phyloP scores from a whole-genome alignment of 2,797 vertebrate species.

The Heteromormyrus szaboi region DNA sequence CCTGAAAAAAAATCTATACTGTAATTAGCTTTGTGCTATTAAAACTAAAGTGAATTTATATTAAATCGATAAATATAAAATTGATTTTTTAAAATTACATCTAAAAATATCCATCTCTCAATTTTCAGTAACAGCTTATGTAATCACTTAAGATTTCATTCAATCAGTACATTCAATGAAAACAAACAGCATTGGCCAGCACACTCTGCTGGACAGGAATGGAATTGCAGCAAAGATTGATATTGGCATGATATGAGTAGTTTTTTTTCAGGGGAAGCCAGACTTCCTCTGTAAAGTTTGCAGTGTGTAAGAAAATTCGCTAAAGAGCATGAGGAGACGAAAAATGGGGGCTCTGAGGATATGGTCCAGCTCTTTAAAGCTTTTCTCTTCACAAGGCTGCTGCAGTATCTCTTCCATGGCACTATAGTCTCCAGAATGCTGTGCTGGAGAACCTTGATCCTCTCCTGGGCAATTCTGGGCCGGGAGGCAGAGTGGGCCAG shows the following conservation, averaged over 20 bases:
- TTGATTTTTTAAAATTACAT: not conserved
- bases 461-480: conserved; percentile 56
- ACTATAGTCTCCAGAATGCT: conserved; percentile 63
- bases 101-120: not conserved
- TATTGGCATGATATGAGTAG: not conserved
- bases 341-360: not conserved
- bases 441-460: conserved; percentile 64
- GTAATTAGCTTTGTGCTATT: not conserved
- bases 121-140: not conserved
- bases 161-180: not conserved
- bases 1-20: not conserved
- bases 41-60: not conserved
- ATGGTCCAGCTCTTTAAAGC: conserved; percentile 60
- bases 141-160: not conserved
- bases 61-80: not conserved
- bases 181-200: not conserved
- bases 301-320: not conserved
- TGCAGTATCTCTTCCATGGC: conserved; percentile 61
- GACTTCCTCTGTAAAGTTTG: not conserved
- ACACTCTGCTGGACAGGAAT: not conserved
- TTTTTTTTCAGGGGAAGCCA: not conserved
- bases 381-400: conserved; percentile 54
- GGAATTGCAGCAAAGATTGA: not conserved
- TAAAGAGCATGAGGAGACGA: not conserved
- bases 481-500: conserved; percentile 4